Evolutionary conservation across 2,113 vertebrate species (phyloP).

Genomic region (Hyaena hyaena): DNA sequence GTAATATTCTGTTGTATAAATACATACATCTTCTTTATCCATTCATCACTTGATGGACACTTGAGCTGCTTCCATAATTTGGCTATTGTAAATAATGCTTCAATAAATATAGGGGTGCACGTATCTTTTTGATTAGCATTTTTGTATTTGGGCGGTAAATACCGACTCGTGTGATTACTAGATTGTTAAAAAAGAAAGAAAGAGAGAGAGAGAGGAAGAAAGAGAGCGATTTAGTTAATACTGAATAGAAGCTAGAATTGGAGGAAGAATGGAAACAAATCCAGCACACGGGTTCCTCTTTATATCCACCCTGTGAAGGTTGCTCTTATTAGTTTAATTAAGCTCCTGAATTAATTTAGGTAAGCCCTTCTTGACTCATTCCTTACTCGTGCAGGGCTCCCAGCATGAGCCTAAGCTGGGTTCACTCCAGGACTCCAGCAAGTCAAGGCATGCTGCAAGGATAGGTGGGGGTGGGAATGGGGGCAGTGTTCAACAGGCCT

Average conservation of each 20-base stretch:
- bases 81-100: neutral
- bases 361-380: neutral
- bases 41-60: neutral
- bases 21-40: neutral
- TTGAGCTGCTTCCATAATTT: neutral
- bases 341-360: conserved; percentile 41
- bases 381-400: neutral
- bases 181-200: neutral
- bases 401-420: neutral
- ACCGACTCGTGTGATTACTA: neutral
- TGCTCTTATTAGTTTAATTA: conserved; percentile 18
- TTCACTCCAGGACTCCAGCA: neutral
- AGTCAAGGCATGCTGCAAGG: neutral
- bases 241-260: neutral
- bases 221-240: neutral
- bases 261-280: conserved; percentile 7
- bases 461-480: neutral
- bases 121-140: neutral
- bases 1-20: neutral
- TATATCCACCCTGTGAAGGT: neutral
- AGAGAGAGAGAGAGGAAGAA: neutral
- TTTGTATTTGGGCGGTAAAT: neutral
- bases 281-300: neutral
- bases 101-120: neutral
- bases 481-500: neutral